Percentiles rank a stretch among this genome's conserved stretches.
Evolutionary conservation across 2,888 invertebrate species (phyloP).

Genomic region (Stenodera caucasica): DNA sequence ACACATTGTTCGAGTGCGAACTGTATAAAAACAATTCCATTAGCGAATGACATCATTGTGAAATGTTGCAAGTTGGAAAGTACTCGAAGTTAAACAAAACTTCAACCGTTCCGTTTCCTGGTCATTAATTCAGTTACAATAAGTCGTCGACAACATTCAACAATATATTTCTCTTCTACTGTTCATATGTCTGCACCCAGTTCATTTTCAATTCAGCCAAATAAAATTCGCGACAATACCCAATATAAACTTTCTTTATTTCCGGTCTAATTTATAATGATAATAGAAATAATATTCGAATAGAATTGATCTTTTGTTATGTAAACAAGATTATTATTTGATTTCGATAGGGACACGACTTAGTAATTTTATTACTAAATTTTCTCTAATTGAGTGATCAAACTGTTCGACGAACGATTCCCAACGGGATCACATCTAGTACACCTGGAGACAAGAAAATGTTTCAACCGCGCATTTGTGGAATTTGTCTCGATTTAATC

Average conservation of each 20-base stretch:
- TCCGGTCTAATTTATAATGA: not conserved
- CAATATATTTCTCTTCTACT: not conserved
- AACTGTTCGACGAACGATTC: not conserved
- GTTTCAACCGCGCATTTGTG: not conserved
- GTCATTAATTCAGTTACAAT: conserved; percentile 6
- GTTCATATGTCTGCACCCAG: not conserved
- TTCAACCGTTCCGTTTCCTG: not conserved
- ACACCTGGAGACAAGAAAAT: not conserved
- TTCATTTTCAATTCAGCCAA: not conserved
- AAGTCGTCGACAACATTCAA: not conserved
- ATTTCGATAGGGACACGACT: too few relatives aligned
- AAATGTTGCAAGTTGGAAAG: conserved; percentile 1
- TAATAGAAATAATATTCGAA: not conserved
- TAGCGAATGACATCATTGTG: not conserved
- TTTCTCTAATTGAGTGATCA: not conserved
- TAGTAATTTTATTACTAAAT: too few relatives aligned
- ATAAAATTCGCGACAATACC: not conserved
- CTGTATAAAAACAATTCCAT: not conserved
- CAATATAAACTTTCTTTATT: too few relatives aligned
- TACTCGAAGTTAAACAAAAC: conserved; percentile 4
- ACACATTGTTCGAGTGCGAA: not conserved
- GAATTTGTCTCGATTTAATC: not conserved
- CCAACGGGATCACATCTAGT: not conserved
- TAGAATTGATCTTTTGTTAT: not conserved
- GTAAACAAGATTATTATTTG: not conserved